Conservation (phyloP, 2,113 vertebrate genomes). For the Noctilio leporinus region DNA sequence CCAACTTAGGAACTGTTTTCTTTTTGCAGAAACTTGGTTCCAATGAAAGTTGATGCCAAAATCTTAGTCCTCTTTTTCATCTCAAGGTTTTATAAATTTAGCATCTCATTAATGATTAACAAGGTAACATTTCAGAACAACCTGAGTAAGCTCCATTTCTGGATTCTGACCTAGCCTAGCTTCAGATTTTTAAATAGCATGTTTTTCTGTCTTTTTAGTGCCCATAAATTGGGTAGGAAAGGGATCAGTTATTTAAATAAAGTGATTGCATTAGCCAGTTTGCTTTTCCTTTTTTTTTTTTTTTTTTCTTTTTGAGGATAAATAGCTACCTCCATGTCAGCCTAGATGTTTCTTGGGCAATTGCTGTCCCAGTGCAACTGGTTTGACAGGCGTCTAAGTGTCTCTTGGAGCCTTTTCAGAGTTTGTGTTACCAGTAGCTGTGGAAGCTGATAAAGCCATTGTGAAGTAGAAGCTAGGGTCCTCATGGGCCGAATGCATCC, state of each 20-base stretch:
- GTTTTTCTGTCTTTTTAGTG: neutral
- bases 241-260: neutral
- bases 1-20: neutral
- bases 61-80: conserved; percentile 29
- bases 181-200: neutral
- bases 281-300: neutral
- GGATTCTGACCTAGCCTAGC: neutral
- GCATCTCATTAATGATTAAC: conserved; percentile 52
- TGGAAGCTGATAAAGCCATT: conserved; percentile 49
- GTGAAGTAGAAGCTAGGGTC: conserved; percentile 8
- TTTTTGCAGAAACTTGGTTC: conserved; percentile 9
- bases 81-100: conserved; percentile 43
- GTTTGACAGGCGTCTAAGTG: conserved; percentile 58
- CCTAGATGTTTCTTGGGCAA: conserved; percentile 29
- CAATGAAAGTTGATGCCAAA: conserved; percentile 34
- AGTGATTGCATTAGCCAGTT: neutral
- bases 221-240: neutral
- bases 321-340: neutral
- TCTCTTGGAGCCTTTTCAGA: conserved; percentile 40
- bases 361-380: conserved; percentile 38
- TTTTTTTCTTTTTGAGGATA: neutral
- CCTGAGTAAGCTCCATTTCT: conserved; percentile 17
- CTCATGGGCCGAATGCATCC: neutral
- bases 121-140: conserved; percentile 5
- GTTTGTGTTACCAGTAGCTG: conserved; percentile 43